These are phyloP conservation scores for Stictonetta naevosa DNA, from an alignment of 2,113 vertebrate genomes.

Conservation along the genomic window DNA sequence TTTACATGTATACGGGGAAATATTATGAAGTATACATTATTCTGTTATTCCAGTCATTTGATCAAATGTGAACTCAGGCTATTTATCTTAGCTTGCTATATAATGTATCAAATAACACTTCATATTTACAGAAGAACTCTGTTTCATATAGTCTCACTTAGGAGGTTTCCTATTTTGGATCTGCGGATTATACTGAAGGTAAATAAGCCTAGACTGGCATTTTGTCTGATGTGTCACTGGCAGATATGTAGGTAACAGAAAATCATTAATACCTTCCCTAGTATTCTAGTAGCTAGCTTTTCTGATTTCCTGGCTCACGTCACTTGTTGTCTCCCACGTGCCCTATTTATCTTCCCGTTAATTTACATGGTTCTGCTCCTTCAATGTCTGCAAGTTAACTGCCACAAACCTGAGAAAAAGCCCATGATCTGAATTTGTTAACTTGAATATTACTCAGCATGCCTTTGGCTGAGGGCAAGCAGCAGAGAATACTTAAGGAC, in stretches of 20 bases:
- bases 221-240: background rate
- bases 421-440: background rate
- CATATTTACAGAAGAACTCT: background rate
- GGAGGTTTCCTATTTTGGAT: background rate
- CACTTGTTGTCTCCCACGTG: background rate
- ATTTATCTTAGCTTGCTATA: background rate
- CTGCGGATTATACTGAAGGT: accelerated
- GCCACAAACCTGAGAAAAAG: background rate
- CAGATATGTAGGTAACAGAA: background rate
- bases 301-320: background rate
- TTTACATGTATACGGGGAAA: background rate
- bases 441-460: background rate
- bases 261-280: background rate
- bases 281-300: background rate
- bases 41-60: background rate
- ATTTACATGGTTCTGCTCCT: background rate
- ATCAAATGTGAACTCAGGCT: background rate
- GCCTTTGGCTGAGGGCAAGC: background rate
- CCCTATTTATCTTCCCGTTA: background rate
- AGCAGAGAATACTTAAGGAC: background rate
- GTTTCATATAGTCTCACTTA: background rate
- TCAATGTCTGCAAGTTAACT: background rate
- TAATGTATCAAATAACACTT: background rate
- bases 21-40: background rate
- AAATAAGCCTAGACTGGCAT: accelerated